phyloP scores from a whole-genome alignment of 2,888 invertebrate genomes.

The Willowsia nigromaculata region DNA sequence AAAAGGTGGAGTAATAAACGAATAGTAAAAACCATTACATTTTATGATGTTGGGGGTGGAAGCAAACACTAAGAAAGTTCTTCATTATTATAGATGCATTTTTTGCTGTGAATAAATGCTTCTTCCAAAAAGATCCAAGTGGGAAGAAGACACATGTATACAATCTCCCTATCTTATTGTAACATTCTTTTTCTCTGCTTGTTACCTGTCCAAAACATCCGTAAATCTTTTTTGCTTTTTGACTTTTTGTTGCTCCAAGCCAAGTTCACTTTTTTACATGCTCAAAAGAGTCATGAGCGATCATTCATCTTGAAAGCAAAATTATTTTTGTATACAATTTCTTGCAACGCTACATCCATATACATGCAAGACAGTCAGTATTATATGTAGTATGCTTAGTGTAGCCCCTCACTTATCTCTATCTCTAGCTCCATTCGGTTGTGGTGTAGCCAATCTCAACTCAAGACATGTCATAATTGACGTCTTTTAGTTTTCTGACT shows the following conservation, averaged over 20 bases:
- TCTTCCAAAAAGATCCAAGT: too few relatives aligned
- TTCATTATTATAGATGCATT: neutral
- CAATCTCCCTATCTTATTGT: conserved; percentile 4
- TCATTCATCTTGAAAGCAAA: conserved; percentile 66
- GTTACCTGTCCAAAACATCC: conserved; percentile 46
- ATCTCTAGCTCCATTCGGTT: conserved; percentile 36
- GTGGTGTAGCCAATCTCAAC: conserved; percentile 32
- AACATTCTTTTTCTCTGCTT: neutral
- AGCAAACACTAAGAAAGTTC: neutral
- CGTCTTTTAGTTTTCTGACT: conserved; percentile 58
- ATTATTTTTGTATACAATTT: neutral
- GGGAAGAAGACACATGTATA: neutral
- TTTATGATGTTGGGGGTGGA: neutral
- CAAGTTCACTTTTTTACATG: conserved; percentile 46
- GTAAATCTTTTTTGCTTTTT: conserved; percentile 52
- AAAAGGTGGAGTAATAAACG: too few relatives aligned
- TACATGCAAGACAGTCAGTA: too few relatives aligned
- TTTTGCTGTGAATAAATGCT: conserved; percentile 26
- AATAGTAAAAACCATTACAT: too few relatives aligned
- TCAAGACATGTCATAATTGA: conserved; percentile 57
- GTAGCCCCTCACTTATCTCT: conserved; percentile 42
- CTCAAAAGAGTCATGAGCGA: conserved; percentile 51
- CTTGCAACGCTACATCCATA: neutral
- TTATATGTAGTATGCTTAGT: too few relatives aligned
- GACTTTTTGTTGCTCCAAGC: conserved; percentile 28